Evolutionary conservation across 2,113 vertebrate species (phyloP).

Genomic region (Macquaria australasica): DNA sequence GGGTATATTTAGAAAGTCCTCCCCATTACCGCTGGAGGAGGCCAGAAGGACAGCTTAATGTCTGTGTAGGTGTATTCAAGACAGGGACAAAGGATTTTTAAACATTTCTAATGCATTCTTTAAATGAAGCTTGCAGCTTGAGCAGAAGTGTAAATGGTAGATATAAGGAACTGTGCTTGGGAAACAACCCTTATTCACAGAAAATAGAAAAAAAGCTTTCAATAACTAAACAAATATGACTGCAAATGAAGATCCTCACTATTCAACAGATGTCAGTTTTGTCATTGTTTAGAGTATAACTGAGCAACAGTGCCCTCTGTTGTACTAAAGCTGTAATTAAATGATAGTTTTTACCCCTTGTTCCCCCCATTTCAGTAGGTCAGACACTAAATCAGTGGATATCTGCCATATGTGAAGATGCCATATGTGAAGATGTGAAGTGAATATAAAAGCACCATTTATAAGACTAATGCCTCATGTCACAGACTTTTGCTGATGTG

Average conservation of each 20-base stretch:
- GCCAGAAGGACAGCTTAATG: neutral
- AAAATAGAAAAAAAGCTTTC: neutral
- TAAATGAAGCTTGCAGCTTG: neutral
- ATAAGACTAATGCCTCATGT: neutral
- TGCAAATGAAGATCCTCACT: neutral
- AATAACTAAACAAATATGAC: neutral
- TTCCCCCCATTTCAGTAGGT: neutral
- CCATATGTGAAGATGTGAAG: too few relatives aligned
- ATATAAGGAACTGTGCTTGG: neutral
- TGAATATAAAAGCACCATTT: neutral
- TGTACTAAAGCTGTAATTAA: constrained; percentile 12
- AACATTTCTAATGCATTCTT: neutral
- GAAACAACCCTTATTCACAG: too few relatives aligned
- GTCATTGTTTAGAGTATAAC: neutral
- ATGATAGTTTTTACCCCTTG: neutral
- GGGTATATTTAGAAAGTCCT: constrained; percentile 57
- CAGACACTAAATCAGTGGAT: neutral
- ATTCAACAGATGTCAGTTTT: neutral
- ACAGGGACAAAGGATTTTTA: neutral
- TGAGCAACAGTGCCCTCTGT: constrained; percentile 55
- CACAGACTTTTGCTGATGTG: neutral
- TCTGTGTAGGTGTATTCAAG: neutral
- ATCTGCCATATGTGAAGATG: neutral
- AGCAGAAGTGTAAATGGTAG: neutral
- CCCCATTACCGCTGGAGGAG: neutral